A percentile compares a stretch with the other conserved stretches of the same genome.
Conservation (phyloP, 2,797 vertebrate species). For the Apogon talboti region DNA sequence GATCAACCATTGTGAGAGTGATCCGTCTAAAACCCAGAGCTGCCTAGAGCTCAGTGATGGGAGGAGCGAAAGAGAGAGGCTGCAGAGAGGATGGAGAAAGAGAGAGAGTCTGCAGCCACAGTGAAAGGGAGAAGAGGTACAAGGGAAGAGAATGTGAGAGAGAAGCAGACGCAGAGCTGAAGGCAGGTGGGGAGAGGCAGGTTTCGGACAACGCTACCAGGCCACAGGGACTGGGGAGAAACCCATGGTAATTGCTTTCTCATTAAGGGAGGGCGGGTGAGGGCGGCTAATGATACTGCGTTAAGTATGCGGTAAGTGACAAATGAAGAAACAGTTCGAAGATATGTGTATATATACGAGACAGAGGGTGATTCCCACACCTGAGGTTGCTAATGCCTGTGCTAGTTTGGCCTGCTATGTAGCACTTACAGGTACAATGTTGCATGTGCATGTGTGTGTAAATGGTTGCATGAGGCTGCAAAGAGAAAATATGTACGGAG, state of each 20-base stretch:
- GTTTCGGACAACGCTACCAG: constrained; percentile 74
- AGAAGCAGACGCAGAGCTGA: constrained; percentile 78
- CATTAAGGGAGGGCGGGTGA: constrained; percentile 78
- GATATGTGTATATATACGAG: constrained; percentile 59
- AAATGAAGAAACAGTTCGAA: constrained; percentile 62
- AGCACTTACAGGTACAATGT: constrained; percentile 54
- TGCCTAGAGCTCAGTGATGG: constrained; percentile 88
- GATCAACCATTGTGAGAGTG: constrained; percentile 99
- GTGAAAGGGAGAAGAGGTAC: constrained; percentile 84
- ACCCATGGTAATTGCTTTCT: constrained; percentile 84
- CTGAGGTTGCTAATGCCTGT: constrained; percentile 65
- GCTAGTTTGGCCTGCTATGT: constrained; percentile 76
- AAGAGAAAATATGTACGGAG: constrained; percentile 28
- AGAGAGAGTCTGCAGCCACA: constrained; percentile 85
- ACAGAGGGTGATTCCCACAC: constrained; percentile 62
- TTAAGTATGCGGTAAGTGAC: constrained; percentile 81
- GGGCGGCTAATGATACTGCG: constrained; percentile 81
- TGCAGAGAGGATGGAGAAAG: constrained; percentile 86
- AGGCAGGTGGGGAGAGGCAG: constrained; percentile 81
- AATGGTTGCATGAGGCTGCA: constrained; percentile 54
- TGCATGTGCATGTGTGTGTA: constrained; percentile 55
- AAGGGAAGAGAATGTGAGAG: constrained; percentile 76
- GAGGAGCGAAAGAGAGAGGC: constrained; percentile 85
- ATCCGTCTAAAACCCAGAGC: constrained; percentile 91
- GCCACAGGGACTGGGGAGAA: constrained; percentile 75